These are phyloP conservation scores for Plectrocnemia conspersa DNA, from an alignment of 1,140 invertebrate genomes.

Conservation along the genomic window DNA sequence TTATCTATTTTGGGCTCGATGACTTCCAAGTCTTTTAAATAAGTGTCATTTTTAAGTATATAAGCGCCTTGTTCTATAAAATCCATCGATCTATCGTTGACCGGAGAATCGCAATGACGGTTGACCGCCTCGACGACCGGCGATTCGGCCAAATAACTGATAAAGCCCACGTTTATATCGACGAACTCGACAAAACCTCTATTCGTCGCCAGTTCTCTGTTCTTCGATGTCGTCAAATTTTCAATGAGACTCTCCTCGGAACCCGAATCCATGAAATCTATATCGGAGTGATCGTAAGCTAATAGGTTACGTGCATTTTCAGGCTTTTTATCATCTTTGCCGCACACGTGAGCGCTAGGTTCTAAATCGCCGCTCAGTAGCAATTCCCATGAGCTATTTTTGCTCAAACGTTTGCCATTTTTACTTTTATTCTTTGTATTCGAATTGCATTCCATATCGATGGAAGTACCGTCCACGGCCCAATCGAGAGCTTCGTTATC, in stretches of 20 bases:
- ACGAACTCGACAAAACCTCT: constrained; percentile 67
- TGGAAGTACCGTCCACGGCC: constrained; percentile 59
- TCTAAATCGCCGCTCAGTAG: constrained; percentile 32
- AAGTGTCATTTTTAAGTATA: constrained; percentile 40
- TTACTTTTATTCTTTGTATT: constrained; percentile 4
- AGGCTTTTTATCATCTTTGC: constrained; percentile 36
- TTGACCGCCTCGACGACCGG: constrained; percentile 44
- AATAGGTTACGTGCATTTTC: constrained; percentile 14
- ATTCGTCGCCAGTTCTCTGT: constrained; percentile 53
- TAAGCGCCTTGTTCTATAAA: constrained; percentile 53
- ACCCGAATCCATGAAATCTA: constrained; percentile 74
- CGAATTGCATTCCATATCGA: constrained; percentile 45
- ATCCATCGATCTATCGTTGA: constrained; percentile 51
- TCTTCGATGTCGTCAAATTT: constrained; percentile 52
- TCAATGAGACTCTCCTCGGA: constrained; percentile 58
- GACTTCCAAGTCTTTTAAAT: constrained; percentile 24
- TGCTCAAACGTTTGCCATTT: constrained; percentile 7
- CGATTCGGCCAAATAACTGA: constrained; percentile 42
- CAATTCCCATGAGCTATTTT: constrained; percentile 14
- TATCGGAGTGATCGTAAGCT: constrained; percentile 39
- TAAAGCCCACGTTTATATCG: constrained; percentile 41
- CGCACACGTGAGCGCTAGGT: constrained; percentile 43
- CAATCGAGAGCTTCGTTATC: constrained; percentile 69
- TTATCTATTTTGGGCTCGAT: too few relatives aligned
- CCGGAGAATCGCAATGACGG: constrained; percentile 40